A percentile compares a stretch with the other conserved stretches of the same genome.
These are phyloP conservation scores for Epinotia bilunana DNA, from an alignment of 2,888 invertebrate genomes.

Conservation along the genomic window DNA sequence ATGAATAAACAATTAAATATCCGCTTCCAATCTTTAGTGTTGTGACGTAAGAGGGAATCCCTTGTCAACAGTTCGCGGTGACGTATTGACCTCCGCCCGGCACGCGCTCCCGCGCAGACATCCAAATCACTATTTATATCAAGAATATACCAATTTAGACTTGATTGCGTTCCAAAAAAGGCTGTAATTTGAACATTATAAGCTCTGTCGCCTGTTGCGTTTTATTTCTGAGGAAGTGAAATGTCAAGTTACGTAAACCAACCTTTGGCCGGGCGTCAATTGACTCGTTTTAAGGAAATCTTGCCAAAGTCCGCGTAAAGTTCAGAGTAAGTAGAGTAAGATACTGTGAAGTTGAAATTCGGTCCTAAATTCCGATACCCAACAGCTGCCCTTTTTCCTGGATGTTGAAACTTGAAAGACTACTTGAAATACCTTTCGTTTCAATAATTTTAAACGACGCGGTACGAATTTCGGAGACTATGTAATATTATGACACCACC, in stretches of 20 bases:
- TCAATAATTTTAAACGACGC: too few species aligned
- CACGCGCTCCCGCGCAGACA: constrained; percentile 61
- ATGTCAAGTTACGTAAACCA: constrained; percentile 66
- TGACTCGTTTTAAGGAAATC: constrained; percentile 70
- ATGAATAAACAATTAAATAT: constrained; percentile 59
- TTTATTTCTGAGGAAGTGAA: constrained; percentile 10
- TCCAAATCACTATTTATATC: constrained; percentile 53
- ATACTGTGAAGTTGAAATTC: constrained; percentile 6
- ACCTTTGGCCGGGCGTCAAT: constrained; percentile 75
- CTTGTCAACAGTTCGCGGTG: constrained; percentile 50
- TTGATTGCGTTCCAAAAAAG: not conserved
- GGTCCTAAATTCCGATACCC: constrained; percentile 17
- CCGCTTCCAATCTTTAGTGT: constrained; percentile 55
- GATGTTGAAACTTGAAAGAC: constrained; percentile 1
- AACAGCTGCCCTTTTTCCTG: not conserved
- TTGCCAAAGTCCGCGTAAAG: constrained; percentile 55
- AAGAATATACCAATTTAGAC: not conserved
- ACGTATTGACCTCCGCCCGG: constrained; percentile 27
- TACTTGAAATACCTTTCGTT: not conserved
- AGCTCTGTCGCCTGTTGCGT: not conserved
- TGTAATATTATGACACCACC: too few species aligned
- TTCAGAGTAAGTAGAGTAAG: constrained; percentile 42
- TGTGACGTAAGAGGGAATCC: constrained; percentile 74
- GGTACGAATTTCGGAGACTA: too few species aligned
- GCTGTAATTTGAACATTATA: not conserved